Evolutionary conservation across 2,797 vertebrate genomes (phyloP).

Genomic region (Catostomus latipinnis): DNA sequence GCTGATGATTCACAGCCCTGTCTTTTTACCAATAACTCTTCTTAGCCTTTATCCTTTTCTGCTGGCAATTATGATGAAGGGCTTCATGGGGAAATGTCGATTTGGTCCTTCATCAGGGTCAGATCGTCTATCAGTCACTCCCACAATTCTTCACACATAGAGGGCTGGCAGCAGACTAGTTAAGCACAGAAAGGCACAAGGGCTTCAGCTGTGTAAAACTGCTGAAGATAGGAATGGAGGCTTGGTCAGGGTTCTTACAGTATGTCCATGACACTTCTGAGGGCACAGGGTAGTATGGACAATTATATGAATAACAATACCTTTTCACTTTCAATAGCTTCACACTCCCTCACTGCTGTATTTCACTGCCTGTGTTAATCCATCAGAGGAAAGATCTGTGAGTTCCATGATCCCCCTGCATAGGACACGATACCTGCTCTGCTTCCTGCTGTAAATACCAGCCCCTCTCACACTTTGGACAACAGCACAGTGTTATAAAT

Average conservation of each 20-base stretch:
- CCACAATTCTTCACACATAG: constrained; percentile 39
- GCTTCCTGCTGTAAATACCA: constrained; percentile 26
- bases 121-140: constrained; percentile 56
- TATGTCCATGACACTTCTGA: constrained; percentile 14
- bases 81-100: constrained; percentile 45
- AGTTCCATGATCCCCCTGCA: not conserved
- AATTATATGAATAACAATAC: constrained; percentile 39
- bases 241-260: constrained; percentile 27
- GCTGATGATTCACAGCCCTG: constrained; percentile 50
- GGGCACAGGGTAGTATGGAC: constrained; percentile 17
- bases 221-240: constrained; percentile 24
- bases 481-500: constrained; percentile 15
- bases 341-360: not conserved
- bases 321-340: not conserved
- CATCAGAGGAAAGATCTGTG: constrained; percentile 24
- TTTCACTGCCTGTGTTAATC: constrained; percentile 40
- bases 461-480: constrained; percentile 21
- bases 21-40: constrained; percentile 50
- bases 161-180: constrained; percentile 26
- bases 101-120: constrained; percentile 53
- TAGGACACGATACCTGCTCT: constrained; percentile 8
- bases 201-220: constrained; percentile 51
- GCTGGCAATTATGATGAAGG: constrained; percentile 57
- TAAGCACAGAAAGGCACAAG: constrained; percentile 19
- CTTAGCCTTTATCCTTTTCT: constrained; percentile 55